Evolutionary conservation across 1,140 invertebrate species (phyloP).

Genomic region (Olivierus martensii): DNA sequence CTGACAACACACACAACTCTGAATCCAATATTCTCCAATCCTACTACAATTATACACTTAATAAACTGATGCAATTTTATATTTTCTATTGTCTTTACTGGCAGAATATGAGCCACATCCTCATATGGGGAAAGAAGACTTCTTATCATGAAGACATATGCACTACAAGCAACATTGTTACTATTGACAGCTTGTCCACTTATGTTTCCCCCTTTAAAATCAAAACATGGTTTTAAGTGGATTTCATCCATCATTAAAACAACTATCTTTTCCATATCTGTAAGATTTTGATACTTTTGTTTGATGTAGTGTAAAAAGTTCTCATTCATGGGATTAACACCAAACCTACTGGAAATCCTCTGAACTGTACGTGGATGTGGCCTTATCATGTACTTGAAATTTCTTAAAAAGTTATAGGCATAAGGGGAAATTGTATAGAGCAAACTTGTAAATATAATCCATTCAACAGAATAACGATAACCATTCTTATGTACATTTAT

Average conservation of each 20-base stretch:
- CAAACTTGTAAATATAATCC: no score
- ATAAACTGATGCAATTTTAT: constrained; percentile 4
- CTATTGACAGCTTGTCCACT: constrained; percentile 12
- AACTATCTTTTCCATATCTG: neutral
- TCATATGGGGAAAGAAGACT: constrained; percentile 10
- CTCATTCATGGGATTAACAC: no score
- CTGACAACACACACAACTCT: constrained; percentile 6
- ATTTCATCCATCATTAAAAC: constrained; percentile 19
- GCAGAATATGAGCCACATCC: constrained; percentile 14
- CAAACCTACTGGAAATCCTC: no score
- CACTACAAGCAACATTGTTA: constrained; percentile 11
- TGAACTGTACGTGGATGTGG: no score
- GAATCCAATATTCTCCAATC: constrained; percentile 7
- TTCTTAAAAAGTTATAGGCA: no score
- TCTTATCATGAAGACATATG: constrained; percentile 17
- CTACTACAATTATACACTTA: constrained; percentile 12
- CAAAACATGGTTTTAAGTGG: constrained; percentile 15
- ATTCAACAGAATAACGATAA: no score
- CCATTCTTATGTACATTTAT: no score
- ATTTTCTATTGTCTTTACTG: constrained; percentile 4
- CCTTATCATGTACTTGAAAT: no score
- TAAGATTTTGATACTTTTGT: neutral
- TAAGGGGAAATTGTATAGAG: no score
- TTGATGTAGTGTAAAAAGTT: neutral
- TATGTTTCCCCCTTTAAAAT: constrained; percentile 19